Evolutionary conservation across 1,140 invertebrate genomes (phyloP).

Genomic region (Aethina tumida): DNA sequence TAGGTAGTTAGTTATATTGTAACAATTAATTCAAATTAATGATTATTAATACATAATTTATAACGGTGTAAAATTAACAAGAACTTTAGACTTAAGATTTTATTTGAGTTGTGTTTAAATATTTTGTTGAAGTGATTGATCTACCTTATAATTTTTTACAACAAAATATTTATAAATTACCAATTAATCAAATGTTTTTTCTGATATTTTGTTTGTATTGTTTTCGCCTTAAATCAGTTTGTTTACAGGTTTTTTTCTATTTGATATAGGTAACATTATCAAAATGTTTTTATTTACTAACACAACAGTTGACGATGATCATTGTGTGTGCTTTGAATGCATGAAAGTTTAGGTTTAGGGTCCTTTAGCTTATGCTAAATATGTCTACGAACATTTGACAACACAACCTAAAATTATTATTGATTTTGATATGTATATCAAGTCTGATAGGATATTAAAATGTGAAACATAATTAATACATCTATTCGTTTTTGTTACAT

Average conservation of each 20-base stretch:
- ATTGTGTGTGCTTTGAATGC: slow-evolving; percentile 29
- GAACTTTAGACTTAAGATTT: background rate
- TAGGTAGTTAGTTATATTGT: no score
- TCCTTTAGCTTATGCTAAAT: slow-evolving; percentile 14
- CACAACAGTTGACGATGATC: slow-evolving; percentile 14
- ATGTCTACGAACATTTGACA: background rate
- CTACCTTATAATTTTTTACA: background rate
- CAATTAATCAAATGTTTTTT: slow-evolving; percentile 6
- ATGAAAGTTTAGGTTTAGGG: slow-evolving; percentile 25
- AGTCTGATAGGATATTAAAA: background rate
- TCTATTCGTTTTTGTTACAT: no score
- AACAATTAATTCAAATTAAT: slow-evolving; percentile 1
- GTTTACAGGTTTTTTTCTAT: slow-evolving; percentile 28
- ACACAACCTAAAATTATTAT: background rate
- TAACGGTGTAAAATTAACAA: background rate
- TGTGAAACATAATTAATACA: no score
- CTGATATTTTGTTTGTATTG: slow-evolving; percentile 12
- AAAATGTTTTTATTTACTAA: slow-evolving; percentile 23
- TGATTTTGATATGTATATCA: background rate
- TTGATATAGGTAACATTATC: slow-evolving; percentile 25
- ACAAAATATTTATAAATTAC: slow-evolving; percentile 5
- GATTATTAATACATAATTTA: background rate
- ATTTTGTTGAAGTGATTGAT: background rate
- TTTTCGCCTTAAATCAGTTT: slow-evolving; percentile 15
- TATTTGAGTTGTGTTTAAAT: background rate